Evolutionary conservation across 2,113 vertebrate genomes (phyloP), one percentile per base, ranked within the genome.

Genomic region (Monopterus albus): DNA sequence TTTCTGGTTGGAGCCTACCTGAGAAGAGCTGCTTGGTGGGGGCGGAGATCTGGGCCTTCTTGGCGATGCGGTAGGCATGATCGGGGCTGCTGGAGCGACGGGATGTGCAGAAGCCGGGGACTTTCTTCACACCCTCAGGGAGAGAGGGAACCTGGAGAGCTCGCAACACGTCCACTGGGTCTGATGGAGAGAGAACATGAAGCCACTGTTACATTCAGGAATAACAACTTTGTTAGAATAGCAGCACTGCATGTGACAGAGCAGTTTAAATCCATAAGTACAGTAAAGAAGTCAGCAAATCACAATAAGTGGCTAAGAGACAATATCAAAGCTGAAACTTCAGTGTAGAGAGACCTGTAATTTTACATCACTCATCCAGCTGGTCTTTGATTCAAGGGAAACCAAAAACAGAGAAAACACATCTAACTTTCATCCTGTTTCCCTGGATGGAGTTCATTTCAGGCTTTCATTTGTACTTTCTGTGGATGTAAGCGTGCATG

Each of bases 11-110:
- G 23, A 2, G 6, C 59, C 5, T 82, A 94, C 93, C 93, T 92
- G 92, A 89, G 87, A 94, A 97, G 73, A 98, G 94, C 82, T 97
- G 95, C 76, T 95, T 94, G 47, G 96, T 97, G 73, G 96, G 96
- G 20, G 95, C 95, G 0, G 95, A 96, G 90, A 98, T 94, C 90
- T 97, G 96, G 36, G 96, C 96, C 62, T 93, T 95, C 60, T 95
- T 94, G 50, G 89, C 87, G 78, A 98, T 92, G 39, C 94, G 93
- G 91, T 94, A 98, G 72, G 96, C 96, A 53, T 94, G 91, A 60
- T 95, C 94, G 3, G 93, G 85, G 60, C 35, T 87, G 38, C 92
- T 86, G 7, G 82, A 65, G 29, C 90, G 92, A 0, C 91, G 92
- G 23, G 91, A 91, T 6, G 93, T 86, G 83, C 96, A 98, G 88